Evolutionary conservation across 2,113 vertebrate species (phyloP), one percentile per base, ranked within the genome.

Genomic region (Scatophagus argus): DNA sequence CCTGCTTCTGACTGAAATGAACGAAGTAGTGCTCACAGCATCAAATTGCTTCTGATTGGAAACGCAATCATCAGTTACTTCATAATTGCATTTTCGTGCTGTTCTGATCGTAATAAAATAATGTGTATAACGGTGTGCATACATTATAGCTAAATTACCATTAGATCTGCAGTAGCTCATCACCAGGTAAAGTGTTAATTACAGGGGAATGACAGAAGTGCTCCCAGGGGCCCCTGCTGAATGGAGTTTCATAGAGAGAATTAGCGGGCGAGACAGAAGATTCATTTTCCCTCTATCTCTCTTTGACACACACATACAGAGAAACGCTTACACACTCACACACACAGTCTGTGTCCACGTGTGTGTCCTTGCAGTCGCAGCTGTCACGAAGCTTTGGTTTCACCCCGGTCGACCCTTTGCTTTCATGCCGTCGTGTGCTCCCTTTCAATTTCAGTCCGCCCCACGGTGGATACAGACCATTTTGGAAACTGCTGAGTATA

Each of bases 401-500:
- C 70, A 83, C 63, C 82, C 63, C 9, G 16, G 19, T 55, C 31
- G 34, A 84, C 75, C 76, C 71, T 54, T 32, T 56, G 51, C 56
- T 82, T 84, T 84, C 32, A 72, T 66, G 65, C 72, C 79, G 77
- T 82, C 81, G 86, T 84, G 75, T 43, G 61, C 80, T 66, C 27
- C 41, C 58, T 75, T 88, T 74, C 81, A 86, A 82, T 88, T 86
- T 73, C 69, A 62, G 23, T 46, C 58, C 36, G 5, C 80, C 83
- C 75, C 19, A 34, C 47, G 21, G 83, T 54, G 74, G 77, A 79
- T 27, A 63, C 69, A 51, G 76, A 65, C 51, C 74, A 65, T 80
- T 89, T 80, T 69, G 69, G 52, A 82, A 89, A 89, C 58, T 86
- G 88, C 88, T 84, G 86, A 91, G 88, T 78, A 34, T 43, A 83